phyloP scores from a whole-genome alignment of 2,113 vertebrate genomes.

The Stercorarius parasiticus region DNA sequence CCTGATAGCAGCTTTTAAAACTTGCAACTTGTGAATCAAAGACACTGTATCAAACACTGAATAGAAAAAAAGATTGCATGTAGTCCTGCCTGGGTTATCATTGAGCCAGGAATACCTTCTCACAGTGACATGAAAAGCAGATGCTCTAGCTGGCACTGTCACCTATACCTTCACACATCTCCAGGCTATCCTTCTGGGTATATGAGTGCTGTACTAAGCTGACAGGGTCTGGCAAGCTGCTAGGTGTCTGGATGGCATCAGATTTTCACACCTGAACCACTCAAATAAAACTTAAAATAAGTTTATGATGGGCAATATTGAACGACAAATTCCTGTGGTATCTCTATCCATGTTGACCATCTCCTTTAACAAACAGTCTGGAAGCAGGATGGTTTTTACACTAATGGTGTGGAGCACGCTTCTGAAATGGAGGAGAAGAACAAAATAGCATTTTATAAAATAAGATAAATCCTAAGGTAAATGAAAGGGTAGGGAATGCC shows the following conservation, averaged over 20 bases:
- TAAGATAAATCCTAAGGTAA: neutral
- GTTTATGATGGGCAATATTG: neutral
- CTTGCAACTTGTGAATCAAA: neutral
- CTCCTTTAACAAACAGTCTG: neutral
- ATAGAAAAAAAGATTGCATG: neutral
- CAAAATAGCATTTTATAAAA: neutral
- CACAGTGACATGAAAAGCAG: neutral
- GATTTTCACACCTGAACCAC: neutral
- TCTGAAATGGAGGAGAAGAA: neutral
- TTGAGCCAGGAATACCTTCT: neutral
- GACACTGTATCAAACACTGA: neutral
- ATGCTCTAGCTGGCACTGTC: neutral
- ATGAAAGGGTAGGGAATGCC: neutral
- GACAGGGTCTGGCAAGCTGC: neutral
- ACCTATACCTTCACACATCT: neutral
- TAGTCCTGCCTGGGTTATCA: neutral
- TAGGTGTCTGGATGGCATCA: neutral
- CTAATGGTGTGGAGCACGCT: neutral
- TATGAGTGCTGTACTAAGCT: neutral
- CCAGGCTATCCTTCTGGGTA: neutral
- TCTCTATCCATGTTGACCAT: neutral
- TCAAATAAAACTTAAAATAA: neutral
- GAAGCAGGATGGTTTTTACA: neutral
- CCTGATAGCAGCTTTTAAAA: neutral
- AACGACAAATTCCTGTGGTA: neutral